A percentile compares a stretch with the other conserved stretches of the same genome.
These are phyloP conservation scores for Chelonus insularis DNA, from an alignment of 1,140 invertebrate genomes.

Conservation along the genomic window DNA sequence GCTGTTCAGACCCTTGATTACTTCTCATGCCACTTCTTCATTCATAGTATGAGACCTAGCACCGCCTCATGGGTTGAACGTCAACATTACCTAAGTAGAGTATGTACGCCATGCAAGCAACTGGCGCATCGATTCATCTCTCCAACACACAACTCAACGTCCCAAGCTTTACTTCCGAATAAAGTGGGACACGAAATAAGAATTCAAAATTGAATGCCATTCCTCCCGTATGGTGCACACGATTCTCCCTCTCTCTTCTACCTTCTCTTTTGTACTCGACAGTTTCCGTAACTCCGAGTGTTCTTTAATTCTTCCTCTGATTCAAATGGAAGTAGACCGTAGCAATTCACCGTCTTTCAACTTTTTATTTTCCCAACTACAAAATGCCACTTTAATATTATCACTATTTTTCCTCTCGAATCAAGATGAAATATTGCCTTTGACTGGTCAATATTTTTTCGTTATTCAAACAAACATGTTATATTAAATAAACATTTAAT, in stretches of 20 bases:
- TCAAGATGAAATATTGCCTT: too few relatives aligned
- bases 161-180: conserved; percentile 6
- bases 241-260: not conserved
- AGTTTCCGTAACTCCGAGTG: too few relatives aligned
- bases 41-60: not conserved
- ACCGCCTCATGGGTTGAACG: not conserved
- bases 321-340: too few relatives aligned
- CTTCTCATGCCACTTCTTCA: conserved; percentile 1
- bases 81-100: not conserved
- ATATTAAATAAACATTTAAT: too few relatives aligned
- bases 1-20: conserved; percentile 15
- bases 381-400: too few relatives aligned
- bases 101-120: conserved; percentile 1
- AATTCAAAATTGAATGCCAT: conserved; percentile 24
- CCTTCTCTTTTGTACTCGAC: too few relatives aligned
- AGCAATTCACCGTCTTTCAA: too few relatives aligned
- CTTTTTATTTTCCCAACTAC: too few relatives aligned
- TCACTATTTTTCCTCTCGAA: too few relatives aligned
- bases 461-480: too few relatives aligned
- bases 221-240: conserved; percentile 13
- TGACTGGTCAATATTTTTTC: too few relatives aligned
- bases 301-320: not conserved
- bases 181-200: conserved; percentile 14
- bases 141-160: not conserved
- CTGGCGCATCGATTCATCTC: conserved; percentile 12